Evolutionary conservation across 2,113 vertebrate species (phyloP).

Genomic region (Otolemur garnettii): DNA sequence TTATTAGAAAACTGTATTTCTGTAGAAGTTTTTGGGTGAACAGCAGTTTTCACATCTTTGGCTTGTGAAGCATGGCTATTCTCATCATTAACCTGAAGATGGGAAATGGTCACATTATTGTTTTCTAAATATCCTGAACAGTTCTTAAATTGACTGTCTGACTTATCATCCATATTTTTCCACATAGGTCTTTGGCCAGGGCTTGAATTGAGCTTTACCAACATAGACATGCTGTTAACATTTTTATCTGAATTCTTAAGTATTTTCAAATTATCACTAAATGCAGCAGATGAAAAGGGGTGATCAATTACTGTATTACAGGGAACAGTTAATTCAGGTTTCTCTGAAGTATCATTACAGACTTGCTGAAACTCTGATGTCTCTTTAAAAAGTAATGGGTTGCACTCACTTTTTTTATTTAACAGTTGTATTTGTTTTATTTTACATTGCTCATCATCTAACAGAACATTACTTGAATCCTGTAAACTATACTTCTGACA

Average conservation of each 20-base stretch:
- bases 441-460: constrained; percentile 69
- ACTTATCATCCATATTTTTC: constrained; percentile 25
- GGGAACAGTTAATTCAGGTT: background rate
- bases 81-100: constrained; percentile 34
- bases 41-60: constrained; percentile 53
- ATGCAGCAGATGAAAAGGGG: background rate
- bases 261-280: constrained; percentile 11
- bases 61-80: constrained; percentile 58
- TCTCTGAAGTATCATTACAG: constrained; percentile 19
- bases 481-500: constrained; percentile 73
- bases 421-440: constrained; percentile 54
- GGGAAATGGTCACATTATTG: constrained; percentile 4
- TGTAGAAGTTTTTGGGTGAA: constrained; percentile 55
- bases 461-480: constrained; percentile 50
- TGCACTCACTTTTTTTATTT: constrained; percentile 42
- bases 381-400: constrained; percentile 69
- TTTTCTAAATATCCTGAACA: constrained; percentile 55
- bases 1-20: constrained; percentile 64
- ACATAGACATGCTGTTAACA: background rate
- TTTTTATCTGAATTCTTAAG: constrained; percentile 68
- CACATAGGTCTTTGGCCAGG: constrained; percentile 8
- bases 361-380: constrained; percentile 20
- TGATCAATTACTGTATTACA: background rate
- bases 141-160: constrained; percentile 51
- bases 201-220: constrained; percentile 55